phyloP scores from a whole-genome alignment of 2,888 invertebrate species.

The Teleogryllus oceanicus region DNA sequence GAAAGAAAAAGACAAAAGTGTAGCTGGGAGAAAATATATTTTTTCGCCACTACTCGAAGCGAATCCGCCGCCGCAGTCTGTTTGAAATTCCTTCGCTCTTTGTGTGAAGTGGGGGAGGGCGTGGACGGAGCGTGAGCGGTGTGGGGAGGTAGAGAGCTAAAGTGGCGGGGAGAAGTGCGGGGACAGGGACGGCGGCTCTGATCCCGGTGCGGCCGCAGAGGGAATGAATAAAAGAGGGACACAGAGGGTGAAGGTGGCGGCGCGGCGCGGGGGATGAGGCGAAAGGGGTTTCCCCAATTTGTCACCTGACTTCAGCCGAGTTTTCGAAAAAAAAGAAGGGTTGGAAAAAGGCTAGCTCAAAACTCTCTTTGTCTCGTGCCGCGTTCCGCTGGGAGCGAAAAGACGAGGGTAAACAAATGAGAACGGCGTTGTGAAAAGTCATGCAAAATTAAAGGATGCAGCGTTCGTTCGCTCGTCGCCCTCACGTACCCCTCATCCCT shows the following conservation, averaged over 20 bases:
- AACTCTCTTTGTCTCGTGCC: background rate
- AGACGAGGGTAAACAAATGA: constrained; percentile 18
- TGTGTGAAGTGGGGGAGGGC: background rate
- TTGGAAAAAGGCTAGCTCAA: background rate
- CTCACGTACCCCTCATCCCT: background rate
- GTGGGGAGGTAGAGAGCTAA: background rate
- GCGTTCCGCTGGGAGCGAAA: constrained; percentile 8
- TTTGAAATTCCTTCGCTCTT: constrained; percentile 18
- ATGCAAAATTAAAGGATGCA: constrained; percentile 9
- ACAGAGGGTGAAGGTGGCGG: background rate
- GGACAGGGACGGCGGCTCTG: background rate
- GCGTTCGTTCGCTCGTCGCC: constrained; percentile 18
- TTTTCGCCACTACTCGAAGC: constrained; percentile 5
- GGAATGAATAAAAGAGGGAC: constrained; percentile 18
- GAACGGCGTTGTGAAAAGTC: constrained; percentile 2
- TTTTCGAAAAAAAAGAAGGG: background rate
- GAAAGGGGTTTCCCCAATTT: constrained; percentile 9
- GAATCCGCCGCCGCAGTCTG: background rate
- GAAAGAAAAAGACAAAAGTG: constrained; percentile 9
- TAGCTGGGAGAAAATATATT: background rate
- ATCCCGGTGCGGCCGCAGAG: background rate
- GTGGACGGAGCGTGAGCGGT: background rate
- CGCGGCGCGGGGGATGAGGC: background rate
- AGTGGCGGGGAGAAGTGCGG: background rate
- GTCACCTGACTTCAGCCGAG: constrained; percentile 7